A percentile compares a stretch with the other conserved stretches of the same genome.
Evolutionary conservation across 2,113 vertebrate species (phyloP).

Genomic region (Callaeas wilsoni): DNA sequence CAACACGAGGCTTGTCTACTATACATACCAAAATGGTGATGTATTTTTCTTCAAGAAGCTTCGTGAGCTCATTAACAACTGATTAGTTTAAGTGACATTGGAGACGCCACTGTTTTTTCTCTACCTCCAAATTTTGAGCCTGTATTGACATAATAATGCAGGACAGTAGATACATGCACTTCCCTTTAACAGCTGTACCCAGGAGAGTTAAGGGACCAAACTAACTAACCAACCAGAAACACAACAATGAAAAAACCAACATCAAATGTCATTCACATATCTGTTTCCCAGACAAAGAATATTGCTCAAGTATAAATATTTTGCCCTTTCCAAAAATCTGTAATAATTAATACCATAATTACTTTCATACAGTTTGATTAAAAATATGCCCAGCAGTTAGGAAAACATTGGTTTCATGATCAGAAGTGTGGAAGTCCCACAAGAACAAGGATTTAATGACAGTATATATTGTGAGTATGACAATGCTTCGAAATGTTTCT

Average conservation of each 20-base stretch:
- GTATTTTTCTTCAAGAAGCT: background rate
- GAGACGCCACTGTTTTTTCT: background rate
- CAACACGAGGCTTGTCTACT: background rate
- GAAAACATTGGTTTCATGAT: constrained; percentile 36
- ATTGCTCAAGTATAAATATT: background rate
- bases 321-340: background rate
- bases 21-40: background rate
- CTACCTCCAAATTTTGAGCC: background rate
- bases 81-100: background rate
- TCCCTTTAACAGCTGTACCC: background rate
- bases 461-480: background rate
- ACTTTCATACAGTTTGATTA: background rate
- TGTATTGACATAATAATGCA: background rate
- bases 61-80: background rate
- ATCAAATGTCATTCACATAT: background rate
- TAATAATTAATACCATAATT: background rate
- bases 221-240: background rate
- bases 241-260: background rate
- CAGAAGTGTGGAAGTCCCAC: constrained; percentile 20
- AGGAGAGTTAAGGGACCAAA: background rate
- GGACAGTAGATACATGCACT: background rate
- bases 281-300: background rate
- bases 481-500: background rate
- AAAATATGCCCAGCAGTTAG: constrained; percentile 25
- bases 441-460: constrained; percentile 36